phyloP scores from a whole-genome alignment of 2,113 vertebrate species.

The Psettodes erumei region DNA sequence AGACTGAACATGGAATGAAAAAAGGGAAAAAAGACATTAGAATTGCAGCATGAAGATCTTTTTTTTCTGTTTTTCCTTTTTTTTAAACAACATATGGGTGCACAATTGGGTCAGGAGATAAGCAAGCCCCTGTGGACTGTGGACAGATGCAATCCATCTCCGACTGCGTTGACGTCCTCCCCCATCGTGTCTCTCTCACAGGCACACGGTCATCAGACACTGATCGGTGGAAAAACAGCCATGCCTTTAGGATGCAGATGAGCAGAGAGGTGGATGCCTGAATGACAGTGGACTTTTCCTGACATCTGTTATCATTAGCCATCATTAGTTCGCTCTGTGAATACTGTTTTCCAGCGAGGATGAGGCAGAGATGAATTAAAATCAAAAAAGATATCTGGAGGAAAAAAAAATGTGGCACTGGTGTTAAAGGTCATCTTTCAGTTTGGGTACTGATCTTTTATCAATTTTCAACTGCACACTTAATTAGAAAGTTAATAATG shows the following conservation, averaged over 20 bases:
- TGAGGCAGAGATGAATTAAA: slow-evolving; percentile 1
- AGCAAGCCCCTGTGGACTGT: slow-evolving; percentile 63
- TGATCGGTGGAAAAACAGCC: slow-evolving; percentile 51
- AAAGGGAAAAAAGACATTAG: neutral
- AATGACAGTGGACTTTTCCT: neutral
- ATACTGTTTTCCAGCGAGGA: slow-evolving; percentile 16
- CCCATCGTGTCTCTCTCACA: slow-evolving; percentile 53
- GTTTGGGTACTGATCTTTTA: neutral
- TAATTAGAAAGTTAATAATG: slow-evolving; percentile 49
- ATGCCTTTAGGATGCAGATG: slow-evolving; percentile 43
- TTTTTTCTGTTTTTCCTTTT: slow-evolving; percentile 11
- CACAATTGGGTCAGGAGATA: slow-evolving; percentile 75
- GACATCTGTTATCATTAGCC: slow-evolving; percentile 22
- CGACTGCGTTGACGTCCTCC: slow-evolving; percentile 52
- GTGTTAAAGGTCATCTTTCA: slow-evolving; percentile 43
- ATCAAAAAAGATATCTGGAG: neutral
- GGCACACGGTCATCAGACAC: slow-evolving; percentile 45
- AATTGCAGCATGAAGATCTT: slow-evolving; percentile 27
- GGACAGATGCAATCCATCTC: slow-evolving; percentile 73
- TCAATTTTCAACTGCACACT: slow-evolving; percentile 10
- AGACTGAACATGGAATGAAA: neutral
- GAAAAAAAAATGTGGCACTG: neutral
- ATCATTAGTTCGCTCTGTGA: slow-evolving; percentile 7
- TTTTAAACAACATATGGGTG: slow-evolving; percentile 60
- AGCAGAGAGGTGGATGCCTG: slow-evolving; percentile 22